phyloP scores from a whole-genome alignment of 2,888 invertebrate species.

The Patella depressa region DNA sequence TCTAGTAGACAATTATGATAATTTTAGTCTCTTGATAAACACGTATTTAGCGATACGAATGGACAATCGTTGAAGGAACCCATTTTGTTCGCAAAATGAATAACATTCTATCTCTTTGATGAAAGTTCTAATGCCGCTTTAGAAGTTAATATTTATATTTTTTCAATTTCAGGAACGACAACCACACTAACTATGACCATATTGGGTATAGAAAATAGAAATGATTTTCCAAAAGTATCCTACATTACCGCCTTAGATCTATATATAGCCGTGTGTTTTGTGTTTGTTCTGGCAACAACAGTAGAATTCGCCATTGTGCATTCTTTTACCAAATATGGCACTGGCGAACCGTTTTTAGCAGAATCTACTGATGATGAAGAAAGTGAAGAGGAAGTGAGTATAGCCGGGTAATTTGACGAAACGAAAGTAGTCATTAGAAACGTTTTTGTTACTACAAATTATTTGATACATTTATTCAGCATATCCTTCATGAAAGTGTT shows the following conservation, averaged over 20 bases:
- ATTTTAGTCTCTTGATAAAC: no score
- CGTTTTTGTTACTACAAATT: neutral
- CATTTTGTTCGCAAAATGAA: no score
- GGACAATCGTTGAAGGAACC: no score
- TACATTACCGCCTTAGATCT: constrained; percentile 70
- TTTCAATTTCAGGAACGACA: constrained; percentile 80
- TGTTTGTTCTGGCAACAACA: constrained; percentile 64
- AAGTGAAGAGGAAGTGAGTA: constrained; percentile 27
- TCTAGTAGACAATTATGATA: no score
- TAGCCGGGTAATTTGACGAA: no score
- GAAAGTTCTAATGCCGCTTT: no score
- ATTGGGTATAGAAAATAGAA: constrained; percentile 64
- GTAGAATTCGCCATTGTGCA: constrained; percentile 69
- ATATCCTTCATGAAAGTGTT: no score
- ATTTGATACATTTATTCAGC: no score
- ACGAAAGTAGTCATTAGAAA: neutral
- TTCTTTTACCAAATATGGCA: constrained; percentile 68
- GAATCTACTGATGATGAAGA: constrained; percentile 42
- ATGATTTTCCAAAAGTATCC: constrained; percentile 67
- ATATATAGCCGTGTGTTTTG: constrained; percentile 67
- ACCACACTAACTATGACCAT: constrained; percentile 93
- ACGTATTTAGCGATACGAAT: no score
- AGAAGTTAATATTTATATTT: no score
- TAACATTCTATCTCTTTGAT: no score
- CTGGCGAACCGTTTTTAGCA: constrained; percentile 52